These are phyloP conservation scores for Chymomyza procnemis DNA, from an alignment of 2,888 invertebrate species.

Conservation along the genomic window DNA sequence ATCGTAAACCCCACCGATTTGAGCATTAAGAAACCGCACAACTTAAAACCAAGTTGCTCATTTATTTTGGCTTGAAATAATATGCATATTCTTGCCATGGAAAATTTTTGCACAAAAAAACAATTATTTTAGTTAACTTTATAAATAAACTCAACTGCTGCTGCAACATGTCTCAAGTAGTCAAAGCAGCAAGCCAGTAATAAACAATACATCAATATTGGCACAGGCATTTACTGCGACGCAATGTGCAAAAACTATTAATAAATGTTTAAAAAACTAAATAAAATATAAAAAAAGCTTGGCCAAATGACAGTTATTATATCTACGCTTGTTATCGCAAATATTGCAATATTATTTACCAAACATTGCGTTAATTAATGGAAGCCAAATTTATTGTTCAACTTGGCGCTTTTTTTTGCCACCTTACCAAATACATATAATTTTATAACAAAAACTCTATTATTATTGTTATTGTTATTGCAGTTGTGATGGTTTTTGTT, in stretches of 20 bases:
- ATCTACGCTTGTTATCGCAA: background rate
- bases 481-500: slow-evolving; percentile 12
- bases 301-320: background rate
- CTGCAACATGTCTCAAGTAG: too few relatives aligned
- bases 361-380: background rate
- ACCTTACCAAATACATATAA: background rate
- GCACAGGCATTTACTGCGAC: background rate
- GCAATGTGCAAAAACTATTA: background rate
- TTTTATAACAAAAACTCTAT: background rate
- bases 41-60: too few relatives aligned
- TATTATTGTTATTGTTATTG: background rate
- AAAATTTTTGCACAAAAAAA: too few relatives aligned
- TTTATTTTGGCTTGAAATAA: too few relatives aligned
- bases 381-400: background rate
- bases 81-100: too few relatives aligned
- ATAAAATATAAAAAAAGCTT: background rate
- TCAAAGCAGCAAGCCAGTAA: background rate
- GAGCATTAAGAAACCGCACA: too few relatives aligned
- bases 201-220: too few relatives aligned
- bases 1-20: too few relatives aligned
- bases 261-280: too few relatives aligned
- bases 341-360: background rate
- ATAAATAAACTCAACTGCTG: background rate
- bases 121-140: too few relatives aligned
- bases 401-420: background rate